These are phyloP conservation scores for Xestia xanthographa DNA, from an alignment of 2,888 invertebrate genomes.

Conservation along the genomic window DNA sequence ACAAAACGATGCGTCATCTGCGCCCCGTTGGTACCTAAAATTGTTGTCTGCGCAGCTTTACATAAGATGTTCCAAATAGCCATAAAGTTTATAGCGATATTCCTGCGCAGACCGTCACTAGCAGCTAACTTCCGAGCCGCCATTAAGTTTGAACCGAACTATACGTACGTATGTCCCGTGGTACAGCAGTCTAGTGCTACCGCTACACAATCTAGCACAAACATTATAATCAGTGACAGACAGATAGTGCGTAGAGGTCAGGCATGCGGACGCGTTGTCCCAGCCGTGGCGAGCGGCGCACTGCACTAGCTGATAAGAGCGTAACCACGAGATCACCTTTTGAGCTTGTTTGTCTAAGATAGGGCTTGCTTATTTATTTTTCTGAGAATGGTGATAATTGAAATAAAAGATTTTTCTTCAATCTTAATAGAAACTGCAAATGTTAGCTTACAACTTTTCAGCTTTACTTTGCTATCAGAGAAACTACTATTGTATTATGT, in stretches of 20 bases:
- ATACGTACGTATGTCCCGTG: constrained; percentile 14
- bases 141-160: no score
- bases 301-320: constrained; percentile 44
- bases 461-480: neutral
- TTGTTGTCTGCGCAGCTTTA: no score
- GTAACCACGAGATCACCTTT: constrained; percentile 36
- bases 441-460: neutral
- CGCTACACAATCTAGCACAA: constrained; percentile 36
- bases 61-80: no score
- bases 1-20: no score
- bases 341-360: constrained; percentile 39
- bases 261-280: constrained; percentile 35
- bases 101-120: no score
- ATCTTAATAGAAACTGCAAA: neutral
- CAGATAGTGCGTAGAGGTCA: constrained; percentile 57
- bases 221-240: constrained; percentile 45
- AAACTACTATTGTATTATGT: neutral
- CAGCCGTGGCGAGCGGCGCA: constrained; percentile 1
- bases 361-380: constrained; percentile 26
- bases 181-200: neutral
- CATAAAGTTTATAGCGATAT: no score
- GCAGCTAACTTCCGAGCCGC: no score
- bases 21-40: no score
- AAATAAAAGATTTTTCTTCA: neutral
- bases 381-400: constrained; percentile 6